Percentiles rank a stretch among this genome's conserved stretches.
Evolutionary conservation across 2,888 invertebrate species (phyloP).

Genomic region (Tipula unca): DNA sequence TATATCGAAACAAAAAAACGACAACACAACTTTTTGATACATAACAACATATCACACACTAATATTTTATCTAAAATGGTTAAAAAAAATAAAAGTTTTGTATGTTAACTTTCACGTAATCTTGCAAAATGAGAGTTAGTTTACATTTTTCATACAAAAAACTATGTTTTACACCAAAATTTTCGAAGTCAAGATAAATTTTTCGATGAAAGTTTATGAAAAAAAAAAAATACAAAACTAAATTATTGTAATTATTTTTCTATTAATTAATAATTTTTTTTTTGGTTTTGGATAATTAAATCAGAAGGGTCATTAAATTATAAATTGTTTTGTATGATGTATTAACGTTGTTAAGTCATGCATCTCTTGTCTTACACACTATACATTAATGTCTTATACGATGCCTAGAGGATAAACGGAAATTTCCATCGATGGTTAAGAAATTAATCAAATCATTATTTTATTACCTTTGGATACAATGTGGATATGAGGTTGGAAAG

Average conservation of each 20-base stretch:
- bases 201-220: not conserved
- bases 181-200: not conserved
- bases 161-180: not conserved
- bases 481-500: not conserved
- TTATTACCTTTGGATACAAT: not conserved
- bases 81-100: not conserved
- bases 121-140: not conserved
- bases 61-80: not conserved
- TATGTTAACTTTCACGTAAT: not conserved
- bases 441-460: not conserved
- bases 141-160: not conserved
- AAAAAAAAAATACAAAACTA: not conserved
- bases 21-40: not conserved
- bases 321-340: not conserved
- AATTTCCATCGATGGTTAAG: not conserved
- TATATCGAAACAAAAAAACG: not conserved
- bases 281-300: not conserved
- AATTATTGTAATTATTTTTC: not conserved
- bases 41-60: constrained; percentile 3
- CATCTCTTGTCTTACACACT: not conserved
- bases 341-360: not conserved
- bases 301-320: not conserved
- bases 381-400: not conserved
- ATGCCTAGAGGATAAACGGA: not conserved
- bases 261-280: not conserved